Base-by-base conservation (phyloP, 30 jellyfish, hydroid and myxozoan species). In the Pseudorhiza aurosa region DNA sequence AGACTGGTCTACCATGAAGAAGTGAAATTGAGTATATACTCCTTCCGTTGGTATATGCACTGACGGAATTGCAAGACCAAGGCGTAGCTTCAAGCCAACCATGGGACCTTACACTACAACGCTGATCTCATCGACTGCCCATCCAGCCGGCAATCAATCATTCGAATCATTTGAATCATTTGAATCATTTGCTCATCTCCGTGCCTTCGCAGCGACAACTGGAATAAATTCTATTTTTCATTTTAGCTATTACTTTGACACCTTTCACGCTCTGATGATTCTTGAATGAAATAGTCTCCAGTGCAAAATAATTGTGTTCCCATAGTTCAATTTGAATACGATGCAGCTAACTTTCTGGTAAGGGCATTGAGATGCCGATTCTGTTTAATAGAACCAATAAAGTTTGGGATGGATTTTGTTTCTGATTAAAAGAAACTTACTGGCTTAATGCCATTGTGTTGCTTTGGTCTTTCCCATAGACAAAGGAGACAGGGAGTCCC, bases 81-180 rank as follows among this genome's bases (percentile, higher is more conserved):
- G 36, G 32, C 27, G 30, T 74, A 77, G 3, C 31, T 59, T 53
- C 74, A 77, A 25, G 27, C 64, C 73, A 3, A 42, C 11, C 15
- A 77, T 60, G 30, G 46, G 72, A 0, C 89, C 89, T 24, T 77
- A 71, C 22, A 77, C 89, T 0, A 51, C 19, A 5, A 77, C 68
- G 50, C 40, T 4, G 28, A 36, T 4, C 42, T 39, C 30, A 50
- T 77, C 81, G 12, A 63, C 81, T 24, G 1, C 24, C n/a, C 24
- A 77, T 5, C 89, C 89, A 77, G 24, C 89, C 89, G 14, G 62
- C 32, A n/a, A n/a, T n/a, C n/a, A n/a, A n/a, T n/a, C n/a, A n/a
- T n/a, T n/a, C n/a, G n/a, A n/a, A n/a, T n/a, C n/a, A n/a, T n/a
- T n/a, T n/a, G n/a, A n/a, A n/a, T n/a, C n/a, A n/a, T n/a, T n/a